Conservation (phyloP, 2,888 invertebrate genomes). For the Drosophila borborema region DNA sequence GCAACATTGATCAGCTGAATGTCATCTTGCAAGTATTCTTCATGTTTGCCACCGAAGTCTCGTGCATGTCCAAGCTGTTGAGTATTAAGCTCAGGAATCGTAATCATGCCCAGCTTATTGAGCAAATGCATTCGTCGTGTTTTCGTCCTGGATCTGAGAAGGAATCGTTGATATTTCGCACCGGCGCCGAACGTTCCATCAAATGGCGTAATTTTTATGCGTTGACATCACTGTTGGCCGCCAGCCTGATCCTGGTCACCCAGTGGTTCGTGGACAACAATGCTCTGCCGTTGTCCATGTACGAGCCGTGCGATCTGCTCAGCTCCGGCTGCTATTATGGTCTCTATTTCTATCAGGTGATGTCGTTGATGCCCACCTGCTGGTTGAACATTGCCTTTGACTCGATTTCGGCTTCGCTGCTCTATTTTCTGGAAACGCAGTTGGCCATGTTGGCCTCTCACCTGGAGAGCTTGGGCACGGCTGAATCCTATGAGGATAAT, state of each 20-base stretch:
- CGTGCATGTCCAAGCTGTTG: conserved; percentile 64
- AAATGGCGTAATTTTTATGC: conserved; percentile 62
- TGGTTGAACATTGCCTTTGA: conserved; percentile 76
- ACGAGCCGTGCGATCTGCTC: conserved; percentile 62
- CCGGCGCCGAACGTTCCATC: conserved; percentile 19
- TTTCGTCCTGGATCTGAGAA: conserved; percentile 34
- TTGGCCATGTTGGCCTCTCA: conserved; percentile 70
- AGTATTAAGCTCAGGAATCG: conserved; percentile 39
- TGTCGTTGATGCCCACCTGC: conserved; percentile 62
- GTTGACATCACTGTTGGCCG: conserved; percentile 43
- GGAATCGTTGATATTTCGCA: conserved; percentile 47
- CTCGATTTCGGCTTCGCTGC: conserved; percentile 55
- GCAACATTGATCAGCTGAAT: conserved; percentile 54
- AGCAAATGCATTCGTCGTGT: conserved; percentile 35
- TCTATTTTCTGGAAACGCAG: conserved; percentile 65
- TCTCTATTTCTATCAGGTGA: conserved; percentile 56
- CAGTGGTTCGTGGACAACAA: conserved; percentile 47
- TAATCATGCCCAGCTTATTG: conserved; percentile 36
- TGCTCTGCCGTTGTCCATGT: conserved; percentile 62
- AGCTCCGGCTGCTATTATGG: conserved; percentile 44
- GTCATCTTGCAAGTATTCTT: conserved; percentile 73
- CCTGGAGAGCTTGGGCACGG: conserved; percentile 56
- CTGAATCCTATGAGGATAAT: conserved; percentile 16
- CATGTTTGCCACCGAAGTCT: conserved; percentile 70
- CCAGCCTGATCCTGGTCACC: conserved; percentile 47